A percentile compares a stretch with the other conserved stretches of the same genome.
These are phyloP conservation scores for Nomada fabriciana DNA, from an alignment of 2,888 invertebrate genomes.

Conservation along the genomic window DNA sequence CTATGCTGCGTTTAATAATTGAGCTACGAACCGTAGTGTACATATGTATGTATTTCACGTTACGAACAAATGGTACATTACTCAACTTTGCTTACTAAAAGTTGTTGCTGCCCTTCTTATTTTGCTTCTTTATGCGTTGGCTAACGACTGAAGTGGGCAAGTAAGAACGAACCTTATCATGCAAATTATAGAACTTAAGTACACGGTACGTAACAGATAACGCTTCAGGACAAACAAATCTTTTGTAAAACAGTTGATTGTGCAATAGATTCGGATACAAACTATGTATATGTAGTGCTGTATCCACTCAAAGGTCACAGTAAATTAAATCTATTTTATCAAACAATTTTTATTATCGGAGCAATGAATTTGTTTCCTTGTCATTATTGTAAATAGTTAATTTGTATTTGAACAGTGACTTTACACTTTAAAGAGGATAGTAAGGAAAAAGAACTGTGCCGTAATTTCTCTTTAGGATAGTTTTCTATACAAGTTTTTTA, in stretches of 20 bases:
- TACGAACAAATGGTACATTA: not conserved
- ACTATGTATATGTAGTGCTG: not conserved
- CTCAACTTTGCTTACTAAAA: not conserved
- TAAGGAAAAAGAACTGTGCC: no score
- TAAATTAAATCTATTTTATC: not conserved
- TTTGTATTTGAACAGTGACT: not conserved
- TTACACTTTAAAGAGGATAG: no score
- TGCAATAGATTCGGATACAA: not conserved
- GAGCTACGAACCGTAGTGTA: conserved; percentile 8
- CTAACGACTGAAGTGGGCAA: not conserved
- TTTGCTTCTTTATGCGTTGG: not conserved
- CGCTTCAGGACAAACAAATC: not conserved
- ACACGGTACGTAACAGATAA: conserved; percentile 25
- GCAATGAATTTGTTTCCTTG: not conserved
- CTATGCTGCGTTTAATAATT: conserved; percentile 15
- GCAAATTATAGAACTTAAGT: conserved; percentile 18
- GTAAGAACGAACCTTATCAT: conserved; percentile 2
- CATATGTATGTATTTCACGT: conserved; percentile 22
- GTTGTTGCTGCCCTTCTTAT: not conserved
- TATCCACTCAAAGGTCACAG: not conserved
- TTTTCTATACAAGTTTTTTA: no score
- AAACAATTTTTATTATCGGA: not conserved
- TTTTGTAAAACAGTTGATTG: not conserved
- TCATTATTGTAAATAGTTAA: not conserved
- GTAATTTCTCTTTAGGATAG: no score